Evolutionary conservation across 1,140 invertebrate genomes (phyloP).

Genomic region (Doryteuthis pealeii): DNA sequence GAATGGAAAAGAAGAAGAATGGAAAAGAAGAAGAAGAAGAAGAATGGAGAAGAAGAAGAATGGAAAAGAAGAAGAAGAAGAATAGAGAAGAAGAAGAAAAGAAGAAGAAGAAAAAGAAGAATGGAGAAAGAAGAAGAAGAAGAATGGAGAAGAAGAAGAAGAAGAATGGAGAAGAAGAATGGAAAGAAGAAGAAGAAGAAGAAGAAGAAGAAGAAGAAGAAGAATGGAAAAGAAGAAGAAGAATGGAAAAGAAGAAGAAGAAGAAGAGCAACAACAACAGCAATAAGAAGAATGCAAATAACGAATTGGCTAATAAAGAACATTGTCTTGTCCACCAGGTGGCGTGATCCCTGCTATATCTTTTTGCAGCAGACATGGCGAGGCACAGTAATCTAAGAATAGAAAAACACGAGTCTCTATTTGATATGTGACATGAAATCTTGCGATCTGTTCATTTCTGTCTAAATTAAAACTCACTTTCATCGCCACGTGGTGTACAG

Average conservation of each 20-base stretch:
- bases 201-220: not conserved
- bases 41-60: not conserved
- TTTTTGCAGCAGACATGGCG: no score
- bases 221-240: not conserved
- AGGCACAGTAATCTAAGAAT: no score
- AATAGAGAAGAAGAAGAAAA: not conserved
- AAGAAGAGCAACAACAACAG: not conserved
- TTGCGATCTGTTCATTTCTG: no score
- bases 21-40: not conserved
- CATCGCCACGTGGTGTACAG: no score
- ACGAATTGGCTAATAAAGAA: not conserved
- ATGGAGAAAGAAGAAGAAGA: not conserved
- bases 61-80: no score
- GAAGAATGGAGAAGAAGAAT: slow-evolving; percentile 1
- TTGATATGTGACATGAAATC: no score
- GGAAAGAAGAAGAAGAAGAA: not conserved
- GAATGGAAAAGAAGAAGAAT: not conserved
- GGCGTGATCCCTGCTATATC: slow-evolving; percentile 26
- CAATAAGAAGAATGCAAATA: no score
- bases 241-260: slow-evolving; percentile 13
- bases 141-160: not conserved
- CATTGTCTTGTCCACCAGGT: not conserved
- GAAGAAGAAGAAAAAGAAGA: not conserved
- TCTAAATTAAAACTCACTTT: no score
- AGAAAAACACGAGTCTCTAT: no score